Evolutionary conservation across 2,888 invertebrate species (phyloP).

Genomic region (Agonopterix alstromeriana): DNA sequence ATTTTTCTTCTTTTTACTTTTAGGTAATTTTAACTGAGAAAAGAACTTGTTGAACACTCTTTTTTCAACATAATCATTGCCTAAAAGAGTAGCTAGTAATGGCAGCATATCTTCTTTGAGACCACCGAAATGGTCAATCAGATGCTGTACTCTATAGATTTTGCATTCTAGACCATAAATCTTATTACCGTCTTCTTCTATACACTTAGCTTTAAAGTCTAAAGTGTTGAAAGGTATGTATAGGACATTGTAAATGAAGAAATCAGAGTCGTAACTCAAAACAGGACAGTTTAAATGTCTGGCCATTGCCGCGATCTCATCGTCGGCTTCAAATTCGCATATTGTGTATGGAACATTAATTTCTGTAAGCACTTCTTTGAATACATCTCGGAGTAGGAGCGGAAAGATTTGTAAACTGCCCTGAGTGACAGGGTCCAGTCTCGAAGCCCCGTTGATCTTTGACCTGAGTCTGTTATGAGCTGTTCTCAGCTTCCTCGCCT

Average conservation of each 20-base stretch:
- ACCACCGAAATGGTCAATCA: conserved; percentile 80
- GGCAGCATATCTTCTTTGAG: conserved; percentile 83
- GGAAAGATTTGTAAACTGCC: conserved; percentile 81
- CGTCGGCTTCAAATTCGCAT: conserved; percentile 93
- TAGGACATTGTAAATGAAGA: conserved; percentile 89
- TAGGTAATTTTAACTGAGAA: conserved; percentile 77
- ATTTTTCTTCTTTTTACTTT: conserved; percentile 69
- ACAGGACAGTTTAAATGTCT: conserved; percentile 88
- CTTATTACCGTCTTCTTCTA: conserved; percentile 35
- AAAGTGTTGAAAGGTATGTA: conserved; percentile 88
- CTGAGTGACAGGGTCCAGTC: conserved; percentile 74
- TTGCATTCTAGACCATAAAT: conserved; percentile 78
- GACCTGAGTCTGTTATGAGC: conserved; percentile 75
- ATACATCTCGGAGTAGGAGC: conserved; percentile 83
- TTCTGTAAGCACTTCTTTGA: conserved; percentile 81
- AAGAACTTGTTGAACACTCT: conserved; percentile 84
- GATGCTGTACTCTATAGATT: conserved; percentile 83
- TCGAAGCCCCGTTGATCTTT: conserved; percentile 76
- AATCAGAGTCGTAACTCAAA: conserved; percentile 95
- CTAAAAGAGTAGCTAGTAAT: conserved; percentile 87
- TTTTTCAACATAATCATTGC: conserved; percentile 91
- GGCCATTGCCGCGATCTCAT: conserved; percentile 89
- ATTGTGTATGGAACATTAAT: conserved; percentile 81
- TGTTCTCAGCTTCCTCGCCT: conserved; percentile 83
- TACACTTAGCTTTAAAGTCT: conserved; percentile 58